Percentiles rank a stretch among this genome's conserved stretches.
Evolutionary conservation across 2,797 vertebrate species (phyloP).

Genomic region (Chlorospingus flavigularis): DNA sequence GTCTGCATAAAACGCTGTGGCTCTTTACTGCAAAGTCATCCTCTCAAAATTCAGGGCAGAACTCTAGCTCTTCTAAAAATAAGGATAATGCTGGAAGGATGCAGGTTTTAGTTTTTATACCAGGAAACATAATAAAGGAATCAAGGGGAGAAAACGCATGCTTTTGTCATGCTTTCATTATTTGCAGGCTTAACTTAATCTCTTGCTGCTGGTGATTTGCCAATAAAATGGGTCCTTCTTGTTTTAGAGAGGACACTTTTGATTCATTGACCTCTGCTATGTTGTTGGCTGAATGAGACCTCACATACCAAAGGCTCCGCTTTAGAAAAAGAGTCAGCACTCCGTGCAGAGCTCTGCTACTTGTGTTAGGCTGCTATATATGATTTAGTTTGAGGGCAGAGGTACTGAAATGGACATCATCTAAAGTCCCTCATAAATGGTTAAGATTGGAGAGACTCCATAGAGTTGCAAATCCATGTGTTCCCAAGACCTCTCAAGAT

Average conservation of each 20-base stretch:
- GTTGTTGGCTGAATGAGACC: neutral
- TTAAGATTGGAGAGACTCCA: neutral
- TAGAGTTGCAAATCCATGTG: neutral
- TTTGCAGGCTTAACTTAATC: neutral
- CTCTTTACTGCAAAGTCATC: neutral
- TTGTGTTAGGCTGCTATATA: rapidly evolving
- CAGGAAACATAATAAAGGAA: neutral
- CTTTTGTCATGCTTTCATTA: neutral
- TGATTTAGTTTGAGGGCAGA: neutral
- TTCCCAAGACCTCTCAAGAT: neutral
- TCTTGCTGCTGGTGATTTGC: neutral
- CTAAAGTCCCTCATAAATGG: neutral
- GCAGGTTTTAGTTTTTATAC: neutral
- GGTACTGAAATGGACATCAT: neutral
- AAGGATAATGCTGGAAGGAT: neutral
- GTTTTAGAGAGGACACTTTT: neutral
- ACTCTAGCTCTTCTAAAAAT: neutral
- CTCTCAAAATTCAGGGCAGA: neutral
- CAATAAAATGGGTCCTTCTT: neutral
- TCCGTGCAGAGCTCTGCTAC: neutral
- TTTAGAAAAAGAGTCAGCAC: neutral
- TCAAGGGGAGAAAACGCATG: neutral
- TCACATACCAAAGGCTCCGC: neutral
- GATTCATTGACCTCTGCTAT: neutral
- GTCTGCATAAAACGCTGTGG: neutral